Percentiles rank a stretch among this genome's conserved stretches.
phyloP scores from a whole-genome alignment of 2,797 vertebrate genomes.

The Linurgus olivaceus region DNA sequence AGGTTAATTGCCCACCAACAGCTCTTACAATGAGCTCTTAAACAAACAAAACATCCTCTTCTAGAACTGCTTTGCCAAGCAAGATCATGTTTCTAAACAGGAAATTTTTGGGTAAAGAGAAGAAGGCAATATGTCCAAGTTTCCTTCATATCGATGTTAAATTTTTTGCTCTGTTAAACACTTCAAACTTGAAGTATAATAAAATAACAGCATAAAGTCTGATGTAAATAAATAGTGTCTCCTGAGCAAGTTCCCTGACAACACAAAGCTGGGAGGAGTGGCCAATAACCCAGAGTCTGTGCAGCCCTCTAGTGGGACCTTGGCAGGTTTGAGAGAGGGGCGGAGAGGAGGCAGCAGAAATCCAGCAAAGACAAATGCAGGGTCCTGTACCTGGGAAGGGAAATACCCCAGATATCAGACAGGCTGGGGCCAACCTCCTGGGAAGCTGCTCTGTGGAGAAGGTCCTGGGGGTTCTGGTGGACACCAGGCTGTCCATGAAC shows the following conservation, averaged over 20 bases:
- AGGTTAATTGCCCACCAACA: neutral
- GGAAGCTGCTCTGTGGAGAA: neutral
- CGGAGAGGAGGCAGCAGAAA: neutral
- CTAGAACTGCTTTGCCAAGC: neutral
- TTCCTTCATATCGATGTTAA: neutral
- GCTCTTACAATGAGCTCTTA: neutral
- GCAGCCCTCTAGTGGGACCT: neutral
- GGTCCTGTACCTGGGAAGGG: neutral
- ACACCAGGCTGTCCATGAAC: neutral
- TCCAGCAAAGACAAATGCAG: fast-evolving
- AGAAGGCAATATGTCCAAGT: neutral
- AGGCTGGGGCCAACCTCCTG: fast-evolving
- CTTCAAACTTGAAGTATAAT: neutral
- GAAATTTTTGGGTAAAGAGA: neutral
- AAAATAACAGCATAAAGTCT: neutral
- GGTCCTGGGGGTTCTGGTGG: neutral
- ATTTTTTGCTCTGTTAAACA: neutral
- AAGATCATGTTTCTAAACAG: neutral
- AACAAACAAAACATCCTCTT: neutral
- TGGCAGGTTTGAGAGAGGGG: neutral
- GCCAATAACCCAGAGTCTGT: fast-evolving
- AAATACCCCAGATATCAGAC: fast-evolving
- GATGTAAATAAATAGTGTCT: neutral
- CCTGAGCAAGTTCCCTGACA: neutral
- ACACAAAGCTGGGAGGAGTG: neutral